Evolutionary conservation across 2,797 vertebrate species (phyloP), one percentile per base, ranked within the genome.

Genomic region (Diceros bicornis): DNA sequence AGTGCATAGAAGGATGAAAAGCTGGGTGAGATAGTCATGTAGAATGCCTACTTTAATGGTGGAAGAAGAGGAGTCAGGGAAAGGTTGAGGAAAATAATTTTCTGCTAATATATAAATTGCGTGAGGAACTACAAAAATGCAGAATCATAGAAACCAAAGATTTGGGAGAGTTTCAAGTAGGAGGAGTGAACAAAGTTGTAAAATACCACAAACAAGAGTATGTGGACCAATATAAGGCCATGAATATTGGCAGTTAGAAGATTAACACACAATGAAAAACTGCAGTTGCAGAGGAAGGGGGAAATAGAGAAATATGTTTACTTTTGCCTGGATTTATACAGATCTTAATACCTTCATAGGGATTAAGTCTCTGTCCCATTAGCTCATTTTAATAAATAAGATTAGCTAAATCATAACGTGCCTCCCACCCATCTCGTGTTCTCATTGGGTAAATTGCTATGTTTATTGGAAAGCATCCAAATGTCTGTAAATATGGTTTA

Each of bases 321-420:
- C 10, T 93, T 77, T 69, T 78, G 47, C 20, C 71, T 34, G 23
- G 16, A 27, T 82, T 79, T n/a, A 18, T 41, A 12, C 6, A 86
- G 25, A 37, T 74, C 4, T 91, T 85, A 57, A 52, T 82, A 72
- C 27, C 16, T 64, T 62, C 3, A 7, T 68, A 83, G 41, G 27
- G 9, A 59, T 82, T 95, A 27, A 17, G 68, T 82, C 85, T 87
- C 50, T 83, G 41, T 62, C 12, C 77, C 27, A 37, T 50, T 72
- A 71, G 18, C 18, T 92, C 34, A 86, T 74, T 90, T 93, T 72
- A 69, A 64, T 95, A 75, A 93, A 50, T 18, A 41, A 87, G 44
- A 82, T 75, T 81, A 68, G 4, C 55, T 74, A 91, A 88, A 83
- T 64, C 27, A 14, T 17, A 69, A 18, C 81, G 21, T 7, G 50